Base-by-base conservation (phyloP, 1,140 invertebrate species). In the Pachypsylla venusta region DNA sequence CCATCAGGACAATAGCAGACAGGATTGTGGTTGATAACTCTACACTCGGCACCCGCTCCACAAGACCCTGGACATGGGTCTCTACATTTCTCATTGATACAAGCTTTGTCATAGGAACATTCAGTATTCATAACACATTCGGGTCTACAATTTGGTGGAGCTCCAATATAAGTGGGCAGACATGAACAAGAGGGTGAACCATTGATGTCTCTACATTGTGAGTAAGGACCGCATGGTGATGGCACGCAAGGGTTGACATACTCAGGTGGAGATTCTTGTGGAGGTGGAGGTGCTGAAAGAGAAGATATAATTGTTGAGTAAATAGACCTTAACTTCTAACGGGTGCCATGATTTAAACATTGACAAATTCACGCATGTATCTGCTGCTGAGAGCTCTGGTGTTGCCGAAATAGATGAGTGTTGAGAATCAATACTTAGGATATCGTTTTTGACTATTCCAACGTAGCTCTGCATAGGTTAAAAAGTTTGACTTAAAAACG, bases 171-270 rank as follows among this genome's bases (percentile, higher is more conserved):
- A 55, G 74, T 76, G 25, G 69, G 66, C 27, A 76, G 67, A 64
- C 81, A 82, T 2, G 80, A 79, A 70, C 81, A 83, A 28, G 77
- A 75, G 19, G 79, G 79, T 30, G 76, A 72, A 57, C 74, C 76
- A 30, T 74, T 77, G 40, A 73, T 70, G 59, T 75, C 76, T 68
- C 76, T 74, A 64, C 81, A 84, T 65, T 78, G 66, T 25, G 80
- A 76, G 67, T 80, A 77, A 13, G 77, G 74, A 42, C 81, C 82
- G 69, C 82, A 84, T n/a, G 81, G 79, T 26, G 82, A 85, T 61
- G 81, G 81, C 56, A 76, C 76, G 60, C 84, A 87, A 7, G 81
- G 81, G 70, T 79, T 75, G 66, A 69, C 57, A 24, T 66, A 63
- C 54, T 40, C 42, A 28, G 64, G 66, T 59, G 74, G 64, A 58